phyloP scores from a whole-genome alignment of 2,113 vertebrate species.

The Calyptomena viridis region DNA sequence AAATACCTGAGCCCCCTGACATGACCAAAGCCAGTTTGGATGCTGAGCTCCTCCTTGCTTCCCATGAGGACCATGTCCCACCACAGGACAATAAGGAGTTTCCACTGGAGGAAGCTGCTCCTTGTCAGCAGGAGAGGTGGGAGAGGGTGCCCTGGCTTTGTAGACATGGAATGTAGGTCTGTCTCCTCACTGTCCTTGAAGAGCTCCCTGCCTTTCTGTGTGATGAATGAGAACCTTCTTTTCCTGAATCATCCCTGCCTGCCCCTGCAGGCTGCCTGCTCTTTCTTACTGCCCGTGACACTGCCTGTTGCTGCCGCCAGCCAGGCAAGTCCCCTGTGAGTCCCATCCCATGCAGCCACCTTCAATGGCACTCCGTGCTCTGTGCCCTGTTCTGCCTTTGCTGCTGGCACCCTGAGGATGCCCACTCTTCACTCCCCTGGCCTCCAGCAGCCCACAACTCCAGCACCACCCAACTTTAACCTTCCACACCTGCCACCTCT shows the following conservation, averaged over 20 bases:
- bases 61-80: not conserved
- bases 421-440: rapidly evolving
- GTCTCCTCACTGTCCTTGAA: rapidly evolving
- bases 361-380: rapidly evolving
- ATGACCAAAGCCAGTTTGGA: not conserved
- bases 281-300: not conserved
- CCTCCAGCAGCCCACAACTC: not conserved
- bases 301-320: not conserved
- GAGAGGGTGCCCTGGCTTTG: not conserved
- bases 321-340: not conserved
- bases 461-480: not conserved
- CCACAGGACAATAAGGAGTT: not conserved
- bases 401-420: not conserved
- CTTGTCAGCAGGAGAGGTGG: not conserved
- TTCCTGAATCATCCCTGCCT: not conserved
- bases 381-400: not conserved
- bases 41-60: not conserved
- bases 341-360: rapidly evolving
- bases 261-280: not conserved
- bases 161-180: not conserved
- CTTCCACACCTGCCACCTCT: not conserved
- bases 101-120: not conserved
- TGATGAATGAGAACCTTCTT: not conserved
- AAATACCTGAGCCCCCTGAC: not conserved
- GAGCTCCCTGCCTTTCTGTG: not conserved